Conservation (phyloP, 2,797 vertebrate genomes). For the Capromys pilorides region DNA sequence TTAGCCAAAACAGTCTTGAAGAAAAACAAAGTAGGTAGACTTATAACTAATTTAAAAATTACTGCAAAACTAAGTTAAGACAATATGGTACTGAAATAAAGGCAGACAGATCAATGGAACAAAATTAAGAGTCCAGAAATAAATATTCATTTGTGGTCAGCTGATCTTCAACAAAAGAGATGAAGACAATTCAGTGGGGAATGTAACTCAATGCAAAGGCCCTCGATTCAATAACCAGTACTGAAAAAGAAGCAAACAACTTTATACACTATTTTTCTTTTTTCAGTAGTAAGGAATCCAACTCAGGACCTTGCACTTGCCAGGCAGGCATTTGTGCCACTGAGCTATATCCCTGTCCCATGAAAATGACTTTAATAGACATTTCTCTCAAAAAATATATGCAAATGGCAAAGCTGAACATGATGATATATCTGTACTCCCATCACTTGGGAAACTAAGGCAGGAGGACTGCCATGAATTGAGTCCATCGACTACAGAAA, state of each 20-base stretch:
- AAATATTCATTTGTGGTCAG: background rate
- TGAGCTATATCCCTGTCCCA: no score
- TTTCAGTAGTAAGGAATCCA: no score
- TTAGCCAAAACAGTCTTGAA: conserved; percentile 15
- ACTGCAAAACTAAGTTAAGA: conserved; percentile 26
- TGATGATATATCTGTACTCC: background rate
- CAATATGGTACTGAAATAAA: background rate
- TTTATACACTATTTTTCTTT: no score
- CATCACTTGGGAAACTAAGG: background rate
- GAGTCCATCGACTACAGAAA: background rate
- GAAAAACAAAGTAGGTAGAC: conserved; percentile 30
- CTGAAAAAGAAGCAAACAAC: background rate
- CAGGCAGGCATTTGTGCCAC: no score
- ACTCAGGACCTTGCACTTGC: no score
- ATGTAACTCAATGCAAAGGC: background rate
- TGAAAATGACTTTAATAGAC: background rate
- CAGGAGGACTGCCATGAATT: no score
- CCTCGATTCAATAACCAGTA: background rate
- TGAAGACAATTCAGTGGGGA: background rate
- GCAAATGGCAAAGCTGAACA: background rate
- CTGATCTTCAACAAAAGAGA: conserved; percentile 34
- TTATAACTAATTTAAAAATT: conserved; percentile 45
- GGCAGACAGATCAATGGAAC: background rate
- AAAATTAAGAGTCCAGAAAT: conserved; percentile 37
- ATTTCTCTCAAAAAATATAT: background rate